Conservation (phyloP, 2,797 vertebrate genomes). For the Sciurus vulgaris region DNA sequence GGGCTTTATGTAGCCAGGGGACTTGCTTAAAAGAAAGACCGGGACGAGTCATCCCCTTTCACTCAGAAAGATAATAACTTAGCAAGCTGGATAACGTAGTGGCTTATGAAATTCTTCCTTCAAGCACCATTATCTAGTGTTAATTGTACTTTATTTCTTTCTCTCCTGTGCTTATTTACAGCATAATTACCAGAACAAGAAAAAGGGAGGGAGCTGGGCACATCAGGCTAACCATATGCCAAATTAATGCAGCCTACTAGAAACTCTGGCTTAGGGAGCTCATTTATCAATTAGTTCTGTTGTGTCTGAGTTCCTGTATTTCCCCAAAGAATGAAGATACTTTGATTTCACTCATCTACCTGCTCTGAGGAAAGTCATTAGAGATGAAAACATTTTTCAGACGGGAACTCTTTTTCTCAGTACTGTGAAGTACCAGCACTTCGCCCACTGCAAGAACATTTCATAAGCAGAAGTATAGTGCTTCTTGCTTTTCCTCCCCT, state of each 20-base stretch:
- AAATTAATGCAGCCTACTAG: conserved; percentile 48
- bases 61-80: conserved; percentile 66
- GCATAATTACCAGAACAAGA: conserved; percentile 69
- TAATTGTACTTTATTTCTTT: conserved; percentile 79
- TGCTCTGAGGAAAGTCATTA: conserved; percentile 56
- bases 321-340: conserved; percentile 45
- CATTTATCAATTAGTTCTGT: conserved; percentile 69
- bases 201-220: conserved; percentile 17
- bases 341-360: conserved; percentile 44
- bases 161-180: conserved; percentile 79
- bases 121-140: conserved; percentile 78
- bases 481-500: background rate
- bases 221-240: conserved; percentile 62
- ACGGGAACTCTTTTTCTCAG: background rate
- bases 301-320: background rate
- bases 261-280: conserved; percentile 48
- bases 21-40: conserved; percentile 18
- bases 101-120: conserved; percentile 78
- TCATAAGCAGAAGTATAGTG: background rate
- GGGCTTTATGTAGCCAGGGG: background rate
- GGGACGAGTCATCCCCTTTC: background rate
- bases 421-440: background rate
- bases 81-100: conserved; percentile 67
- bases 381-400: conserved; percentile 60
- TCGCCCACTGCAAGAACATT: background rate